Base-by-base conservation (phyloP, 2,113 vertebrate genomes). In the Scolopax mira region DNA sequence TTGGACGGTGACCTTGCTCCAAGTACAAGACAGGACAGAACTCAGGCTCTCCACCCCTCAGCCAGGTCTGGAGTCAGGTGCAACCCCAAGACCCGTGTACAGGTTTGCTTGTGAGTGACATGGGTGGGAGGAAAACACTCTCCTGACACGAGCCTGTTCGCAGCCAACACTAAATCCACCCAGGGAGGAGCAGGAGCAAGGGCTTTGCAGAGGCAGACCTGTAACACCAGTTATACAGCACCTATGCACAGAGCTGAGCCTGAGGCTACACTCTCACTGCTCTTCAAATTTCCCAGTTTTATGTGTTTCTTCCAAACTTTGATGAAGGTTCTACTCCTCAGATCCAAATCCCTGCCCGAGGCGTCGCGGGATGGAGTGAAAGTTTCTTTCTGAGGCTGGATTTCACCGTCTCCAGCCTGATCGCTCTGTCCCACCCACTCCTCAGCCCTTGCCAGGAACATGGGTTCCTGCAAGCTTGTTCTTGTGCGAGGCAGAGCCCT, bases 221-320 rank as follows among this genome's bases (percentile, higher is more conserved):
- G 96, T 10, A 77, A 3, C 16, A 49, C 93, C 81, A 89, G 91
- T 87, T 95, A 60, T 6, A 9, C 94, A 88, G 89, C 84, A 41
- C 42, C 74, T 13, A 8, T 33, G 79, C 69, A 69, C 61, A 21
- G 93, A 77, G 78, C 91, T 42, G 52, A 85, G 91, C 96, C 95
- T 27, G 0, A 65, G 94, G 95, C 89, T 96, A 94, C 89, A 39
- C 93, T 95, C 87, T 92, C 95, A 58, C 94, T 91, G 17, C 87
- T 94, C 84, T 94, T 75, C 84, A 82, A 1, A 89, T 87, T 82
- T 73, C 87, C 93, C 62, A 7, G 24, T 21, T 94, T 82, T 49
- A 88, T 88, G 91, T 81, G 77, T 89, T 95, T 94, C 87, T 95
- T 75, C 84, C 87, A 46, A 88, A 94, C 91, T 95, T 95, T 96